A percentile compares a stretch with the other conserved stretches of the same genome.
Evolutionary conservation across 2,888 invertebrate genomes (phyloP).

Genomic region (Hylaea fasciaria): DNA sequence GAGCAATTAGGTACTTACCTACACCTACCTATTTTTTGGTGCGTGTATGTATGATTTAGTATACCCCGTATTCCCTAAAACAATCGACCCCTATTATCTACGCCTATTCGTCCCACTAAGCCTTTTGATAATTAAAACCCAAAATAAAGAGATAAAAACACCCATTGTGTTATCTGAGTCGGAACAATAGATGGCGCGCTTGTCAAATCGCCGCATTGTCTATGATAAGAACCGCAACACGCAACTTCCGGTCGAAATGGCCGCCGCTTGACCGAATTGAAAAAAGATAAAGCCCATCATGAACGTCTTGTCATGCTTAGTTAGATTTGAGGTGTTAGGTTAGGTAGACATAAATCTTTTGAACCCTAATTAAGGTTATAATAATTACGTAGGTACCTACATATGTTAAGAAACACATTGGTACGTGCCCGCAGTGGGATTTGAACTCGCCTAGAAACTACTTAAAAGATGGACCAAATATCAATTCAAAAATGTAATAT

Average conservation of each 20-base stretch:
- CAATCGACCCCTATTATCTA: not conserved
- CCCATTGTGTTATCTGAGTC: slow-evolving; percentile 64
- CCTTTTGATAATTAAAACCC: slow-evolving; percentile 24
- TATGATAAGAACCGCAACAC: slow-evolving; percentile 54
- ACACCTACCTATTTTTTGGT: too few relatives aligned
- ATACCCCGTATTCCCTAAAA: not conserved
- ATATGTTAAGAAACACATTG: too few relatives aligned
- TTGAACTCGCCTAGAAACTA: too few relatives aligned
- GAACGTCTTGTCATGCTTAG: slow-evolving; percentile 6
- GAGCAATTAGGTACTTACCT: too few relatives aligned
- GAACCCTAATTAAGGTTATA: too few relatives aligned
- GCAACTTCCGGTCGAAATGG: slow-evolving; percentile 52
- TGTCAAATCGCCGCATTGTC: slow-evolving; percentile 72
- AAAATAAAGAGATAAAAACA: slow-evolving; percentile 51
- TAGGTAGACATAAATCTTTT: too few relatives aligned
- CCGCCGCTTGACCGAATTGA: slow-evolving; percentile 1
- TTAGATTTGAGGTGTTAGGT: not conserved
- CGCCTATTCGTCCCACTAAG: slow-evolving; percentile 1
- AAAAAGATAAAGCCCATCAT: slow-evolving; percentile 4
- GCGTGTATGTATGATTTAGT: too few relatives aligned
- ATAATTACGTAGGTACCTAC: too few relatives aligned
- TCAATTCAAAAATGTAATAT: too few relatives aligned
- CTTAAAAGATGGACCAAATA: too few relatives aligned
- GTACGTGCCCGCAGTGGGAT: too few relatives aligned
- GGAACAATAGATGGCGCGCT: slow-evolving; percentile 69